Evolutionary conservation across 2,113 vertebrate species (phyloP).

Genomic region (Mobula birostris): DNA sequence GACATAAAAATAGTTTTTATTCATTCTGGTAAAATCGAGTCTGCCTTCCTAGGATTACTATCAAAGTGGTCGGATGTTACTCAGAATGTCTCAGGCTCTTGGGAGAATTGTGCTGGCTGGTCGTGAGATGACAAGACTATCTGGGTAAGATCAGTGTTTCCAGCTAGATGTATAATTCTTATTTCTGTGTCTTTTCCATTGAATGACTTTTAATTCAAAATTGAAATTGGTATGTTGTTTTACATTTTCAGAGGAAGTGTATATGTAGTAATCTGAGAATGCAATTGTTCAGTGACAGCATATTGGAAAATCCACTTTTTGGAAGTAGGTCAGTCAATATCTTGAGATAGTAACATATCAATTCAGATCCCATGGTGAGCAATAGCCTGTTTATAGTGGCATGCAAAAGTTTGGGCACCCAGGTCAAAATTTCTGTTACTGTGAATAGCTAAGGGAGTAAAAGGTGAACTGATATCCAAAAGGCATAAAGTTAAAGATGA

Average conservation of each 20-base stretch:
- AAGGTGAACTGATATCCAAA: no score
- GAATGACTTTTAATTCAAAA: background rate
- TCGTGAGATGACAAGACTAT: slow-evolving; percentile 90
- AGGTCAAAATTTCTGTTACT: no score
- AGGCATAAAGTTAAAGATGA: no score
- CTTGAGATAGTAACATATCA: background rate
- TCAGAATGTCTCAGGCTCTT: slow-evolving; percentile 91
- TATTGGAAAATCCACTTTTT: background rate
- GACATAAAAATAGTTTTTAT: background rate
- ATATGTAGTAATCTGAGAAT: background rate
- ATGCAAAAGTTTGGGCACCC: no score
- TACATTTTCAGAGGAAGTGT: background rate
- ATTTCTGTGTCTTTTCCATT: background rate
- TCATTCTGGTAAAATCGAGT: background rate
- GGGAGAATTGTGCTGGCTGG: slow-evolving; percentile 93
- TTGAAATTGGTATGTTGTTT: background rate
- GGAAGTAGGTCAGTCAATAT: background rate
- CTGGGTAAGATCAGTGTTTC: slow-evolving; percentile 65
- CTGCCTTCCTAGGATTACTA: slow-evolving; percentile 79
- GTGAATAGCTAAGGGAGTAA: no score
- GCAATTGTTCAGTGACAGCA: background rate
- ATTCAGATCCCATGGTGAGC: background rate
- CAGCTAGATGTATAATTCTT: background rate
- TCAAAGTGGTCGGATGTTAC: slow-evolving; percentile 93
- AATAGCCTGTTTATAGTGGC: no score